Conservation (phyloP, 2,797 vertebrate genomes). For the Coregonus sp. region DNA sequence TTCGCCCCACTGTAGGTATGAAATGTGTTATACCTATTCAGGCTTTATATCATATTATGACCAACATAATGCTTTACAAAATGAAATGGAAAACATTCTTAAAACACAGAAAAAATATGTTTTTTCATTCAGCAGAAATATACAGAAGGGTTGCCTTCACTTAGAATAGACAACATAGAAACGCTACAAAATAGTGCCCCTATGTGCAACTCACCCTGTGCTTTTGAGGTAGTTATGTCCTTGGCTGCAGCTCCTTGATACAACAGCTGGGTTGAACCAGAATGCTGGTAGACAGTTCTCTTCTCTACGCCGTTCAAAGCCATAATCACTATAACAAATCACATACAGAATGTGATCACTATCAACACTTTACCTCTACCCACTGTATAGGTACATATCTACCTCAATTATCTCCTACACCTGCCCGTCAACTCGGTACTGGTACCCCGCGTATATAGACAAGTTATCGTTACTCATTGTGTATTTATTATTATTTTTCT, state of each 20-base stretch:
- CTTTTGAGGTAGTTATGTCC: constrained; percentile 96
- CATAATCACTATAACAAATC: constrained; percentile 86
- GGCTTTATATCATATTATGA: no score
- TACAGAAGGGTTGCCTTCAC: background rate
- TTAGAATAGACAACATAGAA: background rate
- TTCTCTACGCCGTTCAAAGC: constrained; percentile 87
- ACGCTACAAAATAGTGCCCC: background rate
- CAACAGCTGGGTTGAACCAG: constrained; percentile 89
- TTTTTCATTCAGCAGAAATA: background rate
- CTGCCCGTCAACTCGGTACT: no score
- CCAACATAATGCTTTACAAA: no score
- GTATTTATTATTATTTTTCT: no score
- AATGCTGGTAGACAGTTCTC: constrained; percentile 93
- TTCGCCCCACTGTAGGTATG: background rate
- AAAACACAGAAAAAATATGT: no score
- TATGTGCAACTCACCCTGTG: constrained; percentile 83
- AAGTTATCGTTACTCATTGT: no score
- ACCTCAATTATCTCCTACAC: no score
- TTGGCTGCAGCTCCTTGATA: constrained; percentile 87
- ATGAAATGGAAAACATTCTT: no score
- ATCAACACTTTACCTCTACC: constrained; percentile 7
- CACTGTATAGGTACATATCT: no score
- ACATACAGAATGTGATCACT: constrained; percentile 51
- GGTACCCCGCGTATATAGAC: no score
- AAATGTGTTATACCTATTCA: background rate